Base-by-base conservation (phyloP, 2,888 invertebrate species). In the Stenodema calcarata region DNA sequence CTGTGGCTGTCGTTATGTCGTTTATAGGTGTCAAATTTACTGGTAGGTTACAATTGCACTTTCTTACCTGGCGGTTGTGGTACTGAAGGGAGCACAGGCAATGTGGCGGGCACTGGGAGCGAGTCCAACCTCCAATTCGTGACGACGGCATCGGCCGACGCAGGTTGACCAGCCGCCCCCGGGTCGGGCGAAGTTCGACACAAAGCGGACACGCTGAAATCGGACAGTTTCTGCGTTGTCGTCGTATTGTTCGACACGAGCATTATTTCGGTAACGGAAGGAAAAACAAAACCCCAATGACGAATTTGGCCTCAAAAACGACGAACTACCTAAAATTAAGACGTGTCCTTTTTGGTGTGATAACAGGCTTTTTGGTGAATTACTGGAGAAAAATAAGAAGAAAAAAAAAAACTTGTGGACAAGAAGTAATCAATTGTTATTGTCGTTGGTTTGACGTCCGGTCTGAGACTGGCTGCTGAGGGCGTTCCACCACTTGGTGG, bases 61-160 rank as follows among this genome's bases (percentile, higher is more conserved):
- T 86, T 84, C 84, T 88, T 75, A 88, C 88, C 88, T 85, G 87
- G 88, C 23, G 87, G 81, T 35, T 70, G 73, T 11, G 87, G 86
- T 12, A 88, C 82, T 9, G 88, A 87, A 0, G 87, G 87, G 1
- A 88, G 86, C 0, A 88, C 87, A n/a, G 88, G 88, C 2, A 87
- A 69, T 16, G 88, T 90, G 50, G 91, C 90, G 1, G 92, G 91
- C 16, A 92, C 91, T 14, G 91, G 91, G 18, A 90, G 89, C 42
- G 89, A 87, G 11, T 89, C 89, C 28, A 89, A 73, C 87, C 89
- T 87, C 89, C 90, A 89, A 87, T 92, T 90, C 4, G 89, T 89
- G 69, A 89, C 90, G 1, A 89, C 89, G 86, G 89, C 88, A 70
- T 89, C 89, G 62, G 89, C 89, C 76, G 89, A 88, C 11, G 88